Base-by-base conservation (phyloP, 2,888 invertebrate genomes). In the Eucriotettix oculatus region DNA sequence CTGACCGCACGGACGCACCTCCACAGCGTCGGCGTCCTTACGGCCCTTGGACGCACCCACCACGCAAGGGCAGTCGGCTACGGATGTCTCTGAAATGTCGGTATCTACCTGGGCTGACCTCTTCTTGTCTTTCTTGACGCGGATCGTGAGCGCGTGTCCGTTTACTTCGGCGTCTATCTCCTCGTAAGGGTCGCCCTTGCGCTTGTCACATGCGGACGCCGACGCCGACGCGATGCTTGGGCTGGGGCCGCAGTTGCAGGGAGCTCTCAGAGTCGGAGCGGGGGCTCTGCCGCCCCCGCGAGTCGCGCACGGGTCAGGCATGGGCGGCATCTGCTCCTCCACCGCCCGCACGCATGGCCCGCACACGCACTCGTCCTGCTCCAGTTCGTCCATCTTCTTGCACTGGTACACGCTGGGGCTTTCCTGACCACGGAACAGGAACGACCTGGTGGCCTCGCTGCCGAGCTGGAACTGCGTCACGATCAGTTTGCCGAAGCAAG, bases 111-210 rank as follows among this genome's bases (percentile, higher is more conserved):
- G 17, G 72, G 75, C 56, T 71, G 75, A 66, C 73, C 77, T 66
- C 64, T 74, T 65, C 71, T 79, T 72, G 71, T 82, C 72, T 73
- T 83, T 70, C 73, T 78, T 82, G 40, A 84, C 80, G 17, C 83
- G 74, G 60, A 85, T 84, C 64, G 80, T 82, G 16, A 85, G 72
- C 67, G 82, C 80, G 68, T 84, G 84, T 52, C 80, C 82, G 57
- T 83, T 79, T 73, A 84, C 80, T 44, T 78, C 76, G 1, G 84
- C 83, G 0, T 81, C 81, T 53, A 85, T 83, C 72, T 85, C 83
- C 71, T 83, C 82, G 65, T 79, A 82, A 48, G 40, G 43, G 17
- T 59, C n/a, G 9, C 14, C 48, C n/a, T 48, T 48, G 48, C 14
- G 12, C 9, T 48, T 48, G 48, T n/a, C 14, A 9, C 48, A 29